Evolutionary conservation across 2,888 invertebrate genomes (phyloP).

Genomic region (Andrena camellia): DNA sequence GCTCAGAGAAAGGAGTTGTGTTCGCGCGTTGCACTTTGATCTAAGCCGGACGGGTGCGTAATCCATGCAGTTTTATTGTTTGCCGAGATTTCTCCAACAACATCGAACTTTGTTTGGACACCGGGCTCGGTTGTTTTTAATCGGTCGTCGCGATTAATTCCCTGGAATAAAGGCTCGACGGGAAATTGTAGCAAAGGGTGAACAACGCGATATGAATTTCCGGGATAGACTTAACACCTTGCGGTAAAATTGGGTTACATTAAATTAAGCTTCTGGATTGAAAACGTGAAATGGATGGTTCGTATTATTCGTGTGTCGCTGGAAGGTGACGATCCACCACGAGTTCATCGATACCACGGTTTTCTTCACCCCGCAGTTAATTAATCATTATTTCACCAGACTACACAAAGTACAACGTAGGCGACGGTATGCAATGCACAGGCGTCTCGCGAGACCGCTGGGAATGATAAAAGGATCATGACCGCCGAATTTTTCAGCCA

Average conservation of each 20-base stretch:
- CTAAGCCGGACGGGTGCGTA: constrained; percentile 19
- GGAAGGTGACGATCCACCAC: constrained; percentile 18
- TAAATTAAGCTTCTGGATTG: too few species aligned
- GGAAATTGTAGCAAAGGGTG: not conserved
- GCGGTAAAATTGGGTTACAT: too few species aligned
- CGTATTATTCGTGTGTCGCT: constrained; percentile 9
- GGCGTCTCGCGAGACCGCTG: constrained; percentile 15
- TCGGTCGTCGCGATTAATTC: constrained; percentile 40
- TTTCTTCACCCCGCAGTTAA: constrained; percentile 42
- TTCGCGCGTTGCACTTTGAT: constrained; percentile 46
- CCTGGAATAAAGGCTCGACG: not conserved
- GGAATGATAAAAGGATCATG: constrained; percentile 53
- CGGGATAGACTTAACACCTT: not conserved
- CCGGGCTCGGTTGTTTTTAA: constrained; percentile 15
- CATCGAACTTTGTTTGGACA: constrained; percentile 36
- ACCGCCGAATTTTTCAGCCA: constrained; percentile 42
- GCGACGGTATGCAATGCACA: constrained; percentile 14
- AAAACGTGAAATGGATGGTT: not conserved
- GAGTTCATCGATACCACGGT: constrained; percentile 36
- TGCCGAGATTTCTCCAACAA: constrained; percentile 31
- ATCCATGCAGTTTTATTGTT: constrained; percentile 46
- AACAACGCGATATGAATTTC: too few species aligned
- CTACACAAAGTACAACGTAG: not conserved
- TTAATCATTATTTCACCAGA: constrained; percentile 30
- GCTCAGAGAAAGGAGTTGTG: constrained; percentile 33